phyloP scores from a whole-genome alignment of 1,140 invertebrate species.

The Cephus cinctus region DNA sequence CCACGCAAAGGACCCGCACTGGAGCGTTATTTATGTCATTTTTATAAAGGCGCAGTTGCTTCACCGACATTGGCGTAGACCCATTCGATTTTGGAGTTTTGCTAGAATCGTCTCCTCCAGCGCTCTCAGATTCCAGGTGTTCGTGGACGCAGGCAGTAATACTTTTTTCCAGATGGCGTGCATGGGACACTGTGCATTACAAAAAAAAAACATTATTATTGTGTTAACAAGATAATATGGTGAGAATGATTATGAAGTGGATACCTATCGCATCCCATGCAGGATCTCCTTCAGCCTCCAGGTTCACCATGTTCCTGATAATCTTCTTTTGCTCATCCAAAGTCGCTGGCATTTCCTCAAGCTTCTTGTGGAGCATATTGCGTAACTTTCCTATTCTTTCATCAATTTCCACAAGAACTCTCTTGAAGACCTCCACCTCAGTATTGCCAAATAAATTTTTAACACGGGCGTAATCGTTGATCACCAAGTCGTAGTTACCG shows the following conservation, averaged over 20 bases:
- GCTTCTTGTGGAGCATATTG: conserved; percentile 75
- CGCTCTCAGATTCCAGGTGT: conserved; percentile 32
- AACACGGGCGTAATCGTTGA: conserved; percentile 96
- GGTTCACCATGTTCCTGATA: conserved; percentile 73
- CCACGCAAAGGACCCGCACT: conserved; percentile 67
- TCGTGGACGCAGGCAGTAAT: conserved; percentile 40
- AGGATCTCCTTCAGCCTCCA: conserved; percentile 80
- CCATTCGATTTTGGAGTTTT: conserved; percentile 33
- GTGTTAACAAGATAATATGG: conserved; percentile 12
- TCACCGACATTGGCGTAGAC: conserved; percentile 24
- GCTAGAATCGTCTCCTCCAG: conserved; percentile 29
- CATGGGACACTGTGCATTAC: conserved; percentile 40
- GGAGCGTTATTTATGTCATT: conserved; percentile 50
- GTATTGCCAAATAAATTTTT: conserved; percentile 96
- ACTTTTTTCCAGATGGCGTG: conserved; percentile 47
- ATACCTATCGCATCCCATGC: conserved; percentile 86
- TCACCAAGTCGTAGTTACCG: conserved; percentile 95
- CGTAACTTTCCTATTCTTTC: conserved; percentile 80
- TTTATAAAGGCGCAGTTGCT: conserved; percentile 33
- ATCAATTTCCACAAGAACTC: conserved; percentile 89
- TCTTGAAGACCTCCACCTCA: conserved; percentile 83
- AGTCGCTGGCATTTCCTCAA: conserved; percentile 84
- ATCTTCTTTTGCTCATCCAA: conserved; percentile 93
- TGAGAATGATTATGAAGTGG: conserved; percentile 18
- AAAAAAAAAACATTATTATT: neutral